Conservation (phyloP, 2,797 vertebrate genomes). For the Pelochelys cantorii region DNA sequence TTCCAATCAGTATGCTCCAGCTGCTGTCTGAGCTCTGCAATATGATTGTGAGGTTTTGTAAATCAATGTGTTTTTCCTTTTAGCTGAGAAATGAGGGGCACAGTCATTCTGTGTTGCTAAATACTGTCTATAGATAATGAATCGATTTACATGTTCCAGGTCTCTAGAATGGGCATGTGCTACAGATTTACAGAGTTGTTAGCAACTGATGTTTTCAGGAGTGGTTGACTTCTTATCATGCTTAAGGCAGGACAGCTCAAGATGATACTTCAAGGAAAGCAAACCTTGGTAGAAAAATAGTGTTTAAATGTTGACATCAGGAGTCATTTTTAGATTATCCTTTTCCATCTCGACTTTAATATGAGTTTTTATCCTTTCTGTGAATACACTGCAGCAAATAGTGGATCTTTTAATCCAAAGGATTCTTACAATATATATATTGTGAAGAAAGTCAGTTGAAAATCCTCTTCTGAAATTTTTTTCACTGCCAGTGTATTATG, state of each 20-base stretch:
- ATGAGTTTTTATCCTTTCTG: background rate
- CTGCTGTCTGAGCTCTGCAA: background rate
- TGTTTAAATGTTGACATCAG: background rate
- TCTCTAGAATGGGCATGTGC: background rate
- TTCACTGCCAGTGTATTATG: background rate
- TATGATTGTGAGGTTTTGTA: background rate
- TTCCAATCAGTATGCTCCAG: background rate
- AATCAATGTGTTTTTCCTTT: background rate
- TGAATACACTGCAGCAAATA: rapidly evolving
- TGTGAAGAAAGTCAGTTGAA: background rate
- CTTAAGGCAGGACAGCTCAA: background rate
- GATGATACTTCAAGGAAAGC: background rate
- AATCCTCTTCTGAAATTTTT: background rate
- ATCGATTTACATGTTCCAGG: no score
- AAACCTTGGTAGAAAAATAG: background rate
- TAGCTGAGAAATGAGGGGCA: background rate
- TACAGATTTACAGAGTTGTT: background rate
- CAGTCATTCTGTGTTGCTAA: background rate
- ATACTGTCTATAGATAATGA: no score
- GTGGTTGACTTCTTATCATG: background rate
- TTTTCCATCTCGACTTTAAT: background rate
- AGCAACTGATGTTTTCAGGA: no score
- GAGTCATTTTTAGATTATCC: background rate
- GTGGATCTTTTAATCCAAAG: background rate
- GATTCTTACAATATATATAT: background rate